Evolutionary conservation across 2,797 vertebrate genomes (phyloP).

Genomic region (Acanthis flammea): DNA sequence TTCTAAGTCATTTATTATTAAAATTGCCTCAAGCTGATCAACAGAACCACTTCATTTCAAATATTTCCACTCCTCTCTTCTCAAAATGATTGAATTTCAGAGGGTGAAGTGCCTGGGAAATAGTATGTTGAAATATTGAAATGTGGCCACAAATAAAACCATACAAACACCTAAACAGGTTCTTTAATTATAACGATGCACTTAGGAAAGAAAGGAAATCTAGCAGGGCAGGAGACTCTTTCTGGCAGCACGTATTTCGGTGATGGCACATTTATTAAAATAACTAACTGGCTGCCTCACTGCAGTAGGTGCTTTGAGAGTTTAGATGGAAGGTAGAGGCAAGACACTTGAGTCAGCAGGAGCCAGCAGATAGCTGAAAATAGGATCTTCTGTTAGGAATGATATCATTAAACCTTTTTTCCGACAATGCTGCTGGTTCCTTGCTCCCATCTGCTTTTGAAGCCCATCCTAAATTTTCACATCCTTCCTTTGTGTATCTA

Average conservation of each 20-base stretch:
- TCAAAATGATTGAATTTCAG: slow-evolving; percentile 71
- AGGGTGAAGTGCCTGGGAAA: slow-evolving; percentile 65
- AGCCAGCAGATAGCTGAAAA: background rate
- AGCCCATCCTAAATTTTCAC: background rate
- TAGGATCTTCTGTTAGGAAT: background rate
- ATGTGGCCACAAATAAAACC: slow-evolving; percentile 70
- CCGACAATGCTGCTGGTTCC: background rate
- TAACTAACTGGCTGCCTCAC: background rate
- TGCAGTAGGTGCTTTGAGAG: background rate
- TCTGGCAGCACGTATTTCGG: background rate
- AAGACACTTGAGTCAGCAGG: background rate
- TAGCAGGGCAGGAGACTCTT: background rate
- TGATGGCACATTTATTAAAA: background rate
- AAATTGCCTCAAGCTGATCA: slow-evolving; percentile 70
- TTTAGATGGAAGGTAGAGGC: background rate
- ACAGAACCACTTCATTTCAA: slow-evolving; percentile 56
- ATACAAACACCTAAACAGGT: slow-evolving; percentile 71
- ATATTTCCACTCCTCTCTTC: slow-evolving; percentile 36
- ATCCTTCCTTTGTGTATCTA: background rate
- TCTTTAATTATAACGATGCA: background rate
- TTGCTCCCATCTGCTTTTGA: background rate
- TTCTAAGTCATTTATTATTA: slow-evolving; percentile 67
- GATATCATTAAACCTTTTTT: background rate
- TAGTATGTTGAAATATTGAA: slow-evolving; percentile 69
- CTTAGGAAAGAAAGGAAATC: background rate